A percentile compares a stretch with the other conserved stretches of the same genome.
phyloP scores from a whole-genome alignment of 2,888 invertebrate genomes.

The Lapara coniferarum region DNA sequence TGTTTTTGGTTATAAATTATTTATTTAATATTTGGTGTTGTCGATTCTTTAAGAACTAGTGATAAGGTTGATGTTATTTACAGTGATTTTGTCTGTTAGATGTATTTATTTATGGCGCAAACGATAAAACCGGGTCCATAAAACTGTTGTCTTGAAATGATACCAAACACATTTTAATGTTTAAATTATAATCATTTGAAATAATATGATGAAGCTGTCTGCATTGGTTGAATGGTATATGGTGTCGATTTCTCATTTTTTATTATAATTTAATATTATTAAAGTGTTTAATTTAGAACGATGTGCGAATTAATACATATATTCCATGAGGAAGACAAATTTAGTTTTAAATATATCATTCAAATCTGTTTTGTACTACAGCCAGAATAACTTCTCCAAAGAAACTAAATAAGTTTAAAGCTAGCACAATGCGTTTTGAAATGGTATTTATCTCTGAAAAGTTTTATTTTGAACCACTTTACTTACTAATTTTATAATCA shows the following conservation, averaged over 20 bases:
- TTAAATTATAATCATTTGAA: no score
- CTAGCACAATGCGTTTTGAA: background rate
- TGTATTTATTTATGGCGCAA: constrained; percentile 5
- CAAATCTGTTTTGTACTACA: background rate
- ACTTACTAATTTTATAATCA: background rate
- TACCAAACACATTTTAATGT: no score
- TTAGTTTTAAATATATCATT: background rate
- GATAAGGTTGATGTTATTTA: background rate
- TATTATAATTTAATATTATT: no score
- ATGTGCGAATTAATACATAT: constrained; percentile 1
- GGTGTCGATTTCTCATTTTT: no score
- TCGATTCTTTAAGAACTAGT: background rate
- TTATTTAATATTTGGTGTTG: constrained; percentile 10
- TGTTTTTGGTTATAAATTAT: constrained; percentile 1
- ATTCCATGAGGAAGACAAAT: background rate
- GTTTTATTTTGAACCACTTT: background rate
- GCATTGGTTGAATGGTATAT: background rate
- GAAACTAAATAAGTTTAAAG: constrained; percentile 3
- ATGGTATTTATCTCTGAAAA: background rate
- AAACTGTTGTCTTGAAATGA: no score
- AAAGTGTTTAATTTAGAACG: background rate
- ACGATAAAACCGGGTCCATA: background rate
- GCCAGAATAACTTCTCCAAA: background rate
- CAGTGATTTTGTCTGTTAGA: background rate
- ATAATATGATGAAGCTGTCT: background rate